Percentiles rank a stretch among this genome's conserved stretches.
Conservation (phyloP, 2,888 invertebrate genomes). For the Apotomis turbidana region DNA sequence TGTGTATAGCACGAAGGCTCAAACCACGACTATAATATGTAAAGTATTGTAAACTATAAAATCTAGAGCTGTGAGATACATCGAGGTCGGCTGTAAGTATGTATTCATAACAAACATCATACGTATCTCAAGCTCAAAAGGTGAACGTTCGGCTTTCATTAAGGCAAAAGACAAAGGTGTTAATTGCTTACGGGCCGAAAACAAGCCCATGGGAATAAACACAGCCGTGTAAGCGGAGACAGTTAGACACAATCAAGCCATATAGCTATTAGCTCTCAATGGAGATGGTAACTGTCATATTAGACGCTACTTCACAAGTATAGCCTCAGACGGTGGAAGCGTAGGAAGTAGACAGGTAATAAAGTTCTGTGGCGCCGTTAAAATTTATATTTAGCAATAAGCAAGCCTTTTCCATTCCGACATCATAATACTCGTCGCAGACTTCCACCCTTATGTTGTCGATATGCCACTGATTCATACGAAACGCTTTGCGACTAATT, state of each 20-base stretch:
- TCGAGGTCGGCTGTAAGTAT: background rate
- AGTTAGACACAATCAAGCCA: conserved; percentile 21
- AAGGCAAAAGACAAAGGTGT: conserved; percentile 32
- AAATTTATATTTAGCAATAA: too few species aligned
- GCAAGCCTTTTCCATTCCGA: too few species aligned
- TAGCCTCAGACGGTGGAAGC: background rate
- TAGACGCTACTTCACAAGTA: background rate
- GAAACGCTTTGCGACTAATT: too few species aligned
- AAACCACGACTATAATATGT: background rate
- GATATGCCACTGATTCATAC: too few species aligned
- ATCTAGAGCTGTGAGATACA: background rate
- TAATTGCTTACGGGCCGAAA: conserved; percentile 31
- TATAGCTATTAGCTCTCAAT: conserved; percentile 29
- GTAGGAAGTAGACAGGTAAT: too few species aligned
- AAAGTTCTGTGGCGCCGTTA: background rate
- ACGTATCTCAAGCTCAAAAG: background rate
- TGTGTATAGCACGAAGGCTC: too few species aligned
- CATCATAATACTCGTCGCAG: too few species aligned
- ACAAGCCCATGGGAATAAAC: conserved; percentile 31
- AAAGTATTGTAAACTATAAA: too few species aligned
- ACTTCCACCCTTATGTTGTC: too few species aligned
- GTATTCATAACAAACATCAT: background rate
- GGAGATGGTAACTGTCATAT: conserved; percentile 21
- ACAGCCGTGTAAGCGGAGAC: conserved; percentile 12
- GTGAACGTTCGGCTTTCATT: conserved; percentile 20